These are phyloP conservation scores for Ditula angustiorana DNA, from an alignment of 2,888 invertebrate genomes.

Conservation along the genomic window DNA sequence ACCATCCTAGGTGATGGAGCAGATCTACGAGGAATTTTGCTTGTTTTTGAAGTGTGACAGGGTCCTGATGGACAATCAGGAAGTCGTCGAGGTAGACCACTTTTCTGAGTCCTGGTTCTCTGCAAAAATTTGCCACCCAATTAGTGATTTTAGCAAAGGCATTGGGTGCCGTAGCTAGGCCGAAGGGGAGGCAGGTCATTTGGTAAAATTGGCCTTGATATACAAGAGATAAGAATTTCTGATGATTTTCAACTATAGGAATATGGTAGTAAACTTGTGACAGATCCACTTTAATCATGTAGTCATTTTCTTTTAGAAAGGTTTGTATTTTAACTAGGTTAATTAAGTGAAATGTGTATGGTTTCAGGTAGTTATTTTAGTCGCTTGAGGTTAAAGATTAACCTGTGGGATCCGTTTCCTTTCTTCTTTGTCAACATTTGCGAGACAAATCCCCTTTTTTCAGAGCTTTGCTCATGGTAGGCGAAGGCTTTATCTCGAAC, in stretches of 20 bases:
- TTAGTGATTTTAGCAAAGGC: conserved; percentile 20
- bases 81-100: conserved; percentile 15
- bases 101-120: conserved; percentile 4
- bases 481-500: neutral
- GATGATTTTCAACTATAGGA: conserved; percentile 1
- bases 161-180: conserved; percentile 15
- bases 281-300: conserved; percentile 16
- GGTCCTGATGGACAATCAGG: conserved; percentile 4
- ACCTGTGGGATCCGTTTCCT: neutral
- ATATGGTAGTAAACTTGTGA: conserved; percentile 12
- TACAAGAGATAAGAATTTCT: conserved; percentile 1
- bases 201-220: conserved; percentile 6
- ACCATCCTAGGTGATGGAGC: neutral
- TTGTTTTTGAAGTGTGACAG: conserved; percentile 37
- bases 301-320: neutral
- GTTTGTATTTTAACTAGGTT: neutral
- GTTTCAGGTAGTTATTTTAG: neutral
- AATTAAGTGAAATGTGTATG: neutral
- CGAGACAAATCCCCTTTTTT: neutral
- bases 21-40: conserved; percentile 5
- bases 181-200: conserved; percentile 21
- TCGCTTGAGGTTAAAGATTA: conserved; percentile 1
- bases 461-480: neutral
- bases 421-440: neutral
- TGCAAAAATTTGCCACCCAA: conserved; percentile 12